phyloP scores from a whole-genome alignment of 64 coral and sea anemone species.

The Hydrozoanthus tunicans region DNA sequence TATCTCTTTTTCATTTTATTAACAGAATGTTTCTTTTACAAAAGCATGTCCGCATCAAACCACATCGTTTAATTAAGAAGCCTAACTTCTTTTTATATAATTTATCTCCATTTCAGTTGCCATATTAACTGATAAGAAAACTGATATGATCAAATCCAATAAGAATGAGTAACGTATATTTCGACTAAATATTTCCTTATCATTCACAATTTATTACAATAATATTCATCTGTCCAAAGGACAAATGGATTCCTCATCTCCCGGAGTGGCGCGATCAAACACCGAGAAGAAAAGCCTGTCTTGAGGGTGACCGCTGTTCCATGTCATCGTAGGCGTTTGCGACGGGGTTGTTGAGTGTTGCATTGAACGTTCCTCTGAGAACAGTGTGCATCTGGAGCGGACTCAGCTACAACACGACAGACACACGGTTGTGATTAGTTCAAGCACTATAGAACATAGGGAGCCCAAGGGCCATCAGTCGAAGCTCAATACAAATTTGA shows the following conservation, averaged over 20 bases:
- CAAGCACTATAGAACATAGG: not conserved
- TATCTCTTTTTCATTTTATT: too few species aligned
- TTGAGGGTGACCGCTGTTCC: slow-evolving; percentile 81
- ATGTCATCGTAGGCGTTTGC: slow-evolving; percentile 72
- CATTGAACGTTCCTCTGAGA: slow-evolving; percentile 93
- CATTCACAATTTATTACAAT: not conserved
- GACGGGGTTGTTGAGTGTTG: slow-evolving; percentile 89
- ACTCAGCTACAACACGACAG: slow-evolving; percentile 66
- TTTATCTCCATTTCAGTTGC: too few species aligned
- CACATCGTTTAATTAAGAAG: too few species aligned
- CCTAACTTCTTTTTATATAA: too few species aligned
- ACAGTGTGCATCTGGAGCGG: slow-evolving; percentile 81
- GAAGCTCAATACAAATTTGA: not conserved
- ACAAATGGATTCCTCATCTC: not conserved
- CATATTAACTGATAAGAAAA: too few species aligned
- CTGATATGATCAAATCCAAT: too few species aligned
- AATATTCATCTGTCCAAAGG: not conserved
- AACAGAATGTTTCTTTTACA: too few species aligned
- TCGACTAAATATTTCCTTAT: not conserved
- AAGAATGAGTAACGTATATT: too few species aligned
- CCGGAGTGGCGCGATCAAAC: not conserved
- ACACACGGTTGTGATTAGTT: not conserved
- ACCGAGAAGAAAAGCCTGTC: slow-evolving; percentile 82
- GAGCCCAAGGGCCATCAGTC: not conserved
- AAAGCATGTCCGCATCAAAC: too few species aligned